Conservation (phyloP, 2,888 invertebrate species). For the Acronicta aceris region DNA sequence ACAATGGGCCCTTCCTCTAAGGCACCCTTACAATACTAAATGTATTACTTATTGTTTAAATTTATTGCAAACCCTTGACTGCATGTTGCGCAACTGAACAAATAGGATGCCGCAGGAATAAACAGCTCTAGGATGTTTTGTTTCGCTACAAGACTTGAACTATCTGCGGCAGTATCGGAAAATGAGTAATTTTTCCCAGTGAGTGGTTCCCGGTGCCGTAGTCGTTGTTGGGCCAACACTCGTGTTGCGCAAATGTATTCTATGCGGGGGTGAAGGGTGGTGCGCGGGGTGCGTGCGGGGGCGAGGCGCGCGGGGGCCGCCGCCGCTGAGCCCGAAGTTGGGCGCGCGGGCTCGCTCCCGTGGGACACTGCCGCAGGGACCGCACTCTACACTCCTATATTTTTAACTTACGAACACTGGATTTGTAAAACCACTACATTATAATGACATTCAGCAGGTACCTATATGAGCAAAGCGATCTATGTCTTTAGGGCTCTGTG, state of each 20-base stretch:
- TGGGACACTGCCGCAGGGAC: constrained; percentile 79
- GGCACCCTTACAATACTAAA: constrained; percentile 75
- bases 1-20: constrained; percentile 63
- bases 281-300: constrained; percentile 60
- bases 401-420: constrained; percentile 43
- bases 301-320: constrained; percentile 63
- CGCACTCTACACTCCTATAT: constrained; percentile 70
- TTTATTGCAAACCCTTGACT: constrained; percentile 68
- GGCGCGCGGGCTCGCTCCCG: constrained; percentile 87
- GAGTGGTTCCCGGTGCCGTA: constrained; percentile 82
- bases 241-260: constrained; percentile 89
- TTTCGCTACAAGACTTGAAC: constrained; percentile 63
- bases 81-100: constrained; percentile 55
- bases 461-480: not conserved
- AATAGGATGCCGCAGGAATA: constrained; percentile 46
- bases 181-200: constrained; percentile 85
- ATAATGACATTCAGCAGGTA: not conserved
- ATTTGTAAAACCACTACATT: constrained; percentile 16
- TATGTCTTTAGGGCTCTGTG: too few species aligned
- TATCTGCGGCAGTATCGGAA: constrained; percentile 67
- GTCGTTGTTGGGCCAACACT: constrained; percentile 86
- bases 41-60: constrained; percentile 77
- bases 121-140: constrained; percentile 65
- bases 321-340: constrained; percentile 87
- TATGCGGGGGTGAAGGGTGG: constrained; percentile 78